Conservation (phyloP, 1,140 invertebrate genomes). For the Ylistrum balloti region DNA sequence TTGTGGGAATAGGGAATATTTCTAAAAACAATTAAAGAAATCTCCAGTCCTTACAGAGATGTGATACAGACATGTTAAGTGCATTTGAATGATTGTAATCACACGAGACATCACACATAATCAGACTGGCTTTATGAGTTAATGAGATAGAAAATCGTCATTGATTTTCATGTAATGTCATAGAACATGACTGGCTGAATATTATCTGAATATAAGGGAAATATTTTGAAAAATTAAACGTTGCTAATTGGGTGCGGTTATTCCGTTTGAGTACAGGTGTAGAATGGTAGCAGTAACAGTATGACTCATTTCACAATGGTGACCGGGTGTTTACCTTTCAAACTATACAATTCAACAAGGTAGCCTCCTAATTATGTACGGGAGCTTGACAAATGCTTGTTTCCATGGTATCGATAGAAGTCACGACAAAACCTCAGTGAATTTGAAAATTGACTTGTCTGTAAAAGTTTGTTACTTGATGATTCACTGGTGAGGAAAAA, state of each 20-base stretch:
- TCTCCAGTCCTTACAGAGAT: no score
- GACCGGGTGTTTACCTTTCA: constrained; percentile 24
- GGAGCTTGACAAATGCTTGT: constrained; percentile 24
- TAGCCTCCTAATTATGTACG: neutral
- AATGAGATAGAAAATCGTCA: neutral
- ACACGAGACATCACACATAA: no score
- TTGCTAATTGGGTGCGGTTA: neutral
- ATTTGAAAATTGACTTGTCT: constrained; percentile 39
- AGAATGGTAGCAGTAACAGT: neutral
- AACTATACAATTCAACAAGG: constrained; percentile 11
- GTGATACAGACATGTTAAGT: no score
- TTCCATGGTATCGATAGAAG: constrained; percentile 4
- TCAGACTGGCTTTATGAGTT: no score
- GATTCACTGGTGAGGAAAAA: constrained; percentile 26
- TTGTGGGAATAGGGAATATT: neutral
- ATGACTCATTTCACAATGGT: neutral
- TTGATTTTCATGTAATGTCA: neutral
- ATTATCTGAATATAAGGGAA: no score
- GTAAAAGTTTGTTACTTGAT: neutral
- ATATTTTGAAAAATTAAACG: neutral
- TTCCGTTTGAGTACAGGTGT: neutral
- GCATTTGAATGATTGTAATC: no score
- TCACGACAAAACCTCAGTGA: constrained; percentile 18
- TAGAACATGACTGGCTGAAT: neutral
- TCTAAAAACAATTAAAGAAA: no score